Evolutionary conservation across 2,888 invertebrate species (phyloP).

Genomic region (Dorcus hopei): DNA sequence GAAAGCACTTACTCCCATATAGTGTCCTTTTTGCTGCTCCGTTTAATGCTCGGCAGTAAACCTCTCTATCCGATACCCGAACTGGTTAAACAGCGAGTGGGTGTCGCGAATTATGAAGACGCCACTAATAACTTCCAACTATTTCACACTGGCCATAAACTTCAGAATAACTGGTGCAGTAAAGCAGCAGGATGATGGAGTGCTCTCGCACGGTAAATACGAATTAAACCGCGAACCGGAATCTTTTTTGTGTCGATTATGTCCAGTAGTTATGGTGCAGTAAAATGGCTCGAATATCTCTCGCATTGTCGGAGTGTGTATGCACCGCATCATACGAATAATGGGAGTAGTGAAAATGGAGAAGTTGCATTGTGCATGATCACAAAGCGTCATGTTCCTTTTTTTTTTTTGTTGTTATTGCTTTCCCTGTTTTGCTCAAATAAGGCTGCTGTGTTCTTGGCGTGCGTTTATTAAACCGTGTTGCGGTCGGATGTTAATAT

Average conservation of each 20-base stretch:
- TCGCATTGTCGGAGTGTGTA: not conserved
- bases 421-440: not conserved
- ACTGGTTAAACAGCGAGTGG: too few species aligned
- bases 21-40: too few species aligned
- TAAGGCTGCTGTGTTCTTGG: not conserved
- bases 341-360: slow-evolving; percentile 3
- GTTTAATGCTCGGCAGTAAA: too few species aligned
- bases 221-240: not conserved
- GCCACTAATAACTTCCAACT: not conserved
- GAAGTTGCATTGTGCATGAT: slow-evolving; percentile 5
- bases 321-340: slow-evolving; percentile 4
- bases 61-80: too few species aligned
- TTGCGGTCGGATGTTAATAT: too few species aligned
- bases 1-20: too few species aligned
- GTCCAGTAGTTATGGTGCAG: not conserved
- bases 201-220: too few species aligned
- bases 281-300: not conserved
- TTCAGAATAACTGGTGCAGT: not conserved
- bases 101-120: too few species aligned
- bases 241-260: not conserved
- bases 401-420: slow-evolving; percentile 2
- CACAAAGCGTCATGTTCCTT: slow-evolving; percentile 3
- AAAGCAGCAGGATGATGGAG: too few species aligned
- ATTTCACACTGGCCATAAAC: not conserved
- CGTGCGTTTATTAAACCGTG: too few species aligned